Percentiles rank a stretch among this genome's conserved stretches.
These are phyloP conservation scores for Drosophila kambysellisi DNA, from an alignment of 2,888 invertebrate genomes.

Conservation along the genomic window DNA sequence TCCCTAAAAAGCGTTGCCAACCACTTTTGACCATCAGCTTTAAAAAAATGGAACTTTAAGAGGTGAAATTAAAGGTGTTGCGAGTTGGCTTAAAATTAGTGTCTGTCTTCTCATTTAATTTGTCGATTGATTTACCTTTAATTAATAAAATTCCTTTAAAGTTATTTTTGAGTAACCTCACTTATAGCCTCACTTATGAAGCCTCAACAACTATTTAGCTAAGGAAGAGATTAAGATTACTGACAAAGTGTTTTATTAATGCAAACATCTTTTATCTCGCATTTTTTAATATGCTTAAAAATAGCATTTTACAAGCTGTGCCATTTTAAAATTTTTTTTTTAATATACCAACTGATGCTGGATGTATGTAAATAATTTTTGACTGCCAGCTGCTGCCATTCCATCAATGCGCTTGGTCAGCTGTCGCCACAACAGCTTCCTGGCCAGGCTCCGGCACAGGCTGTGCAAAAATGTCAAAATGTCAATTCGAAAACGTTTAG, in stretches of 20 bases:
- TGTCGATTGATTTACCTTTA: background rate
- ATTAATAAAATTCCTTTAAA: background rate
- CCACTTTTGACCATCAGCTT: background rate
- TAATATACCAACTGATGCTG: slow-evolving; percentile 44
- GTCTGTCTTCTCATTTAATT: background rate
- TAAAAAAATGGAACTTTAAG: background rate
- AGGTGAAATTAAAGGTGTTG: background rate
- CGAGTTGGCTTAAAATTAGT: background rate
- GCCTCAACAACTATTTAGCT: background rate
- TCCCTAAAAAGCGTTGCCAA: background rate
- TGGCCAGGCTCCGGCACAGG: slow-evolving; percentile 35
- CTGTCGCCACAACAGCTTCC: slow-evolving; percentile 71
- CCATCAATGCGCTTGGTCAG: slow-evolving; percentile 65
- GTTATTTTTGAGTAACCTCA: background rate
- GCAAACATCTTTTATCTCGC: background rate
- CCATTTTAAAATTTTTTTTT: slow-evolving; percentile 38
- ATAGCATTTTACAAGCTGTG: background rate
- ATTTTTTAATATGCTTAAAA: slow-evolving; percentile 9
- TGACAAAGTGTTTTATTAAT: background rate
- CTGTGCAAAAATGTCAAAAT: slow-evolving; percentile 74
- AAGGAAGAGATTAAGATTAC: background rate
- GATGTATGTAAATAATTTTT: slow-evolving; percentile 67
- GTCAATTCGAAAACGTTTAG: slow-evolving; percentile 79
- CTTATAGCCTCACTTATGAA: no score
- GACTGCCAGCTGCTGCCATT: slow-evolving; percentile 44